phyloP scores from a whole-genome alignment of 2,797 vertebrate species.

The Eleutherodactylus coqui region DNA sequence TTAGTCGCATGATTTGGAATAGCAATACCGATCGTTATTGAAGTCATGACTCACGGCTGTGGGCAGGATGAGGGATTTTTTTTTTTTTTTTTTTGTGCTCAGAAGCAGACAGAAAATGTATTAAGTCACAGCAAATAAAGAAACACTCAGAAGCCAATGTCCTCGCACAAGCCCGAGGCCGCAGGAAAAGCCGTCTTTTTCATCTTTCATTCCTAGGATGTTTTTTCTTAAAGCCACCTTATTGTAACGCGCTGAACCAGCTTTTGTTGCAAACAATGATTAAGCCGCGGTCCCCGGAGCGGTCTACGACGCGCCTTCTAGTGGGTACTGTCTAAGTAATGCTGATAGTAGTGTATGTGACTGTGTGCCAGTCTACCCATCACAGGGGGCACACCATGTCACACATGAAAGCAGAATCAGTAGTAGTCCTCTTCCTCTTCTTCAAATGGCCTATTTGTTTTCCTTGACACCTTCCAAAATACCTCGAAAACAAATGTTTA shows the following conservation, averaged over 20 bases:
- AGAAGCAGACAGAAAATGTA: conserved; percentile 27
- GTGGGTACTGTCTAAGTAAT: conserved; percentile 1
- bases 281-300: background rate
- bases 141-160: conserved; percentile 20
- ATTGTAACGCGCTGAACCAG: background rate
- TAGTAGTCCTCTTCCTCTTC: background rate
- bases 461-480: no score
- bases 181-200: conserved; percentile 26
- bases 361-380: background rate
- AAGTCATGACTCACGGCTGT: conserved; percentile 34
- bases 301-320: background rate
- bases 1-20: conserved; percentile 38
- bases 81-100: background rate
- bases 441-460: no score
- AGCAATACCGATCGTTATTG: conserved; percentile 35
- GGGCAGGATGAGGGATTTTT: conserved; percentile 30
- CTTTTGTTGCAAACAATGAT: conserved; percentile 21
- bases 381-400: background rate
- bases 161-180: background rate
- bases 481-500: no score
- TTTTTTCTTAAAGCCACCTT: conserved; percentile 28
- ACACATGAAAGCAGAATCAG: background rate
- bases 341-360: background rate
- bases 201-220: conserved; percentile 35
- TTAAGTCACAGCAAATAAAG: conserved; percentile 33